Evolutionary conservation across 1,140 invertebrate species (phyloP), one percentile per base, ranked within the genome.

Genomic region (Armadillidium nasatum): DNA sequence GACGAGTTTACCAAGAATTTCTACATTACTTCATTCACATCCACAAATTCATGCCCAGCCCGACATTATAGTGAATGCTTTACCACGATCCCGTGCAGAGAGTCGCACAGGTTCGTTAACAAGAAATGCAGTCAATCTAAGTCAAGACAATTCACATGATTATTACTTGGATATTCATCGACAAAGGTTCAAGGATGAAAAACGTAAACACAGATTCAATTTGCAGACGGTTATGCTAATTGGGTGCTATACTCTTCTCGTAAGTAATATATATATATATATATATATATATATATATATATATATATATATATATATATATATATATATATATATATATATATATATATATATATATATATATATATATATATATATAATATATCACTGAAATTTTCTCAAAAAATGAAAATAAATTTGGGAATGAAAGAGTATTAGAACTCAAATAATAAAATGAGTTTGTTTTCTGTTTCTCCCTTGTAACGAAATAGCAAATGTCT

Each of bases 91-190:
- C 22, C 73, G 69, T 43, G 66, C 33, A 43, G 66, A 67, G 6
- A 75, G 73, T 23, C 73, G 69, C 54, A 21, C 68, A 21, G 69
- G 73, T 43, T 67, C 68, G 50, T 54, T 68, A 45, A 46, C 66
- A 33, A 44, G 50, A 7, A 75, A 60, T 13, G 54, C 68, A 22
- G 33, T 66, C 4, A 44, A 46, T 33, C 43, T 44, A 19, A 43
- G 33, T 7, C 83, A 73, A 82, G 80, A 83, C 74, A 80, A 74
- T 44, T 73, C 77, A 11, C 79, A 80, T 21, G 79, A 80, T 50
- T 80, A 80, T 54, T 80, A 80, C 66, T 54, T 78, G 33, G 75
- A 80, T 44, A 50, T 80, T 33, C 74, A 80, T 50, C 66, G 76
- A n/a, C 44, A 72, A 15, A 75, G 74, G 66, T 80, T 71, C 72